phyloP scores from a whole-genome alignment of 2,888 invertebrate species.

The Macaria liturata region DNA sequence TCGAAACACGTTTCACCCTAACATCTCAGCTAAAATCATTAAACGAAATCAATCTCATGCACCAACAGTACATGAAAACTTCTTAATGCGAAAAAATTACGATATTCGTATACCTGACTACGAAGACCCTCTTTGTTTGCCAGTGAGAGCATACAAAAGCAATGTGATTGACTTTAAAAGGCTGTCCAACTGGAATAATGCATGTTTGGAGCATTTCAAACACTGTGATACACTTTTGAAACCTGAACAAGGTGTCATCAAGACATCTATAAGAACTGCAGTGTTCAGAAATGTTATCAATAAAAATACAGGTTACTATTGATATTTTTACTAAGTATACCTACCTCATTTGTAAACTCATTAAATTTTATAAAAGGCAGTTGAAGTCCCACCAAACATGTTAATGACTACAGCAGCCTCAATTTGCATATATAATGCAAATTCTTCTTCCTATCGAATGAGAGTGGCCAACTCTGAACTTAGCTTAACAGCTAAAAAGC shows the following conservation, averaged over 20 bases:
- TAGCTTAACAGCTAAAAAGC: too few species aligned
- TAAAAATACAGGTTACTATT: conserved; percentile 52
- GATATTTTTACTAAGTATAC: background rate
- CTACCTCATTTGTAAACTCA: too few species aligned
- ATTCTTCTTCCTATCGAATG: too few species aligned
- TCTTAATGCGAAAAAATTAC: conserved; percentile 43
- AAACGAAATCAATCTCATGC: conserved; percentile 1
- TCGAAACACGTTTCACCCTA: background rate
- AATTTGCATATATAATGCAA: too few species aligned
- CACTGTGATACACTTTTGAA: conserved; percentile 51
- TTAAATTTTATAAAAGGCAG: too few species aligned
- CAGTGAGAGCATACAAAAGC: conserved; percentile 56
- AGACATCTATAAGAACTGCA: conserved; percentile 55
- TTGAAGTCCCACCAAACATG: too few species aligned
- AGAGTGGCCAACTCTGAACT: too few species aligned
- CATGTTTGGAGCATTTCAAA: conserved; percentile 65
- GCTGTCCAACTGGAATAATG: conserved; percentile 65
- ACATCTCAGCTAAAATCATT: background rate
- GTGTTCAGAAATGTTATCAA: conserved; percentile 62
- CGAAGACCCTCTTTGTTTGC: conserved; percentile 69
- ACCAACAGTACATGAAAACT: conserved; percentile 27
- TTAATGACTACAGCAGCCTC: too few species aligned
- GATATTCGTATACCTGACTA: conserved; percentile 67
- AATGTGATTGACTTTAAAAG: conserved; percentile 51
- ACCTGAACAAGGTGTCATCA: conserved; percentile 51